phyloP scores from a whole-genome alignment of 2,888 invertebrate genomes.

The Megalurothrips usitatus region DNA sequence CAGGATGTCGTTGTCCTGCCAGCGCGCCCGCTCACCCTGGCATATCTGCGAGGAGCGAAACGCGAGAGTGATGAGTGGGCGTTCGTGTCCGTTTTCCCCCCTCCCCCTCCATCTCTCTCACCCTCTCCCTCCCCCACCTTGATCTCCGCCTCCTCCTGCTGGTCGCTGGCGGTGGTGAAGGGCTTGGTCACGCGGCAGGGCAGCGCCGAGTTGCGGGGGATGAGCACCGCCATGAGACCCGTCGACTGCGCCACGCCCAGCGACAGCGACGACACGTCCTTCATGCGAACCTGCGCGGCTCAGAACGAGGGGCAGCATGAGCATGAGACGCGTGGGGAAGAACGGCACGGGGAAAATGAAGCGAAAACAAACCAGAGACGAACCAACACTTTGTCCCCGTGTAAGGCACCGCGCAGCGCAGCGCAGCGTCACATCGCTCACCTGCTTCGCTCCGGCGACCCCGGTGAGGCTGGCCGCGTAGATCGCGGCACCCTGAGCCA shows the following conservation, averaged over 20 bases:
- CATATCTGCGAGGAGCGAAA: conserved; percentile 54
- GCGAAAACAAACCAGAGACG: too few species aligned
- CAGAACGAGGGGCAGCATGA: conserved; percentile 71
- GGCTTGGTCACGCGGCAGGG: conserved; percentile 95
- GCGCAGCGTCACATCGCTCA: not conserved
- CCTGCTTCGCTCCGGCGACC: not conserved
- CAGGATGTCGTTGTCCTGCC: conserved; percentile 89
- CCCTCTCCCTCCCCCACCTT: conserved; percentile 46
- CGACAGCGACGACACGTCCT: conserved; percentile 90
- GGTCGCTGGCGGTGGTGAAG: conserved; percentile 96
- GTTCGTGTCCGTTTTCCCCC: too few species aligned
- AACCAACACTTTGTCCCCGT: too few species aligned
- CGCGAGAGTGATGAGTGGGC: too few species aligned
- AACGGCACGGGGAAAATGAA: too few species aligned
- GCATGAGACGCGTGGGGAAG: conserved; percentile 49
- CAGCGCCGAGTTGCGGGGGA: conserved; percentile 95
- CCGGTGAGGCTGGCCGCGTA: conserved; percentile 65
- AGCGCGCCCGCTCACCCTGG: conserved; percentile 93
- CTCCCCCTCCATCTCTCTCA: too few species aligned
- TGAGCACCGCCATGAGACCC: conserved; percentile 92
- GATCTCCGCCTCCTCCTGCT: conserved; percentile 92
- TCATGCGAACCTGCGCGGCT: conserved; percentile 83
- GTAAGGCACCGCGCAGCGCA: too few species aligned
- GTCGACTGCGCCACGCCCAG: conserved; percentile 87
- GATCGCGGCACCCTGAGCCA: conserved; percentile 94